phyloP scores from a whole-genome alignment of 2,113 vertebrate species.

The Panthera uncia region DNA sequence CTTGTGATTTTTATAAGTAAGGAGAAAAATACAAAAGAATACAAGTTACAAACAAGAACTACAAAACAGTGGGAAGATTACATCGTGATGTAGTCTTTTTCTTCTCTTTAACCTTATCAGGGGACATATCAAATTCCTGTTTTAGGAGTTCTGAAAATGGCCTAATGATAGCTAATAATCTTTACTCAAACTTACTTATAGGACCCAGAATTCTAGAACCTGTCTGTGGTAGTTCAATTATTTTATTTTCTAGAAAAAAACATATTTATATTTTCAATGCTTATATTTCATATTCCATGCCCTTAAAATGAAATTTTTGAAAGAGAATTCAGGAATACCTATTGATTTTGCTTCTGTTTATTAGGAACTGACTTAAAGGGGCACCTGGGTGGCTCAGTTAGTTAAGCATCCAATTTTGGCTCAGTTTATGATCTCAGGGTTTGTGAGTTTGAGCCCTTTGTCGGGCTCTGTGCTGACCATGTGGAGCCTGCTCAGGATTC shows the following conservation, averaged over 20 bases:
- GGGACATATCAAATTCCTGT: neutral
- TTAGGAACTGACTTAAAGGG: neutral
- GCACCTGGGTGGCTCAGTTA: too few species aligned
- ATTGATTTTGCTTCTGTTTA: neutral
- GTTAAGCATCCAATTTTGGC: too few species aligned
- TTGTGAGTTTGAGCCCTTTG: too few species aligned
- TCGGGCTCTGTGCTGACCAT: too few species aligned
- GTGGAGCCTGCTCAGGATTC: too few species aligned
- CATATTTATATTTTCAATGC: neutral
- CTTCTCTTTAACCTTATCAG: neutral
- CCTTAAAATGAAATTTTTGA: neutral
- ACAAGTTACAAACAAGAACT: neutral
- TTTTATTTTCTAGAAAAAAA: slow-evolving; percentile 20
- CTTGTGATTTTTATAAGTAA: neutral
- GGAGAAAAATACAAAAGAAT: neutral
- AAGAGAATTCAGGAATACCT: neutral
- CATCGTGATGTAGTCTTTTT: neutral
- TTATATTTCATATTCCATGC: neutral
- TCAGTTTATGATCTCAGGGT: too few species aligned
- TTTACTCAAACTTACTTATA: neutral
- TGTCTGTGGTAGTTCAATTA: neutral
- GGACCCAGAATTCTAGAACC: neutral
- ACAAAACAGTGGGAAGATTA: neutral
- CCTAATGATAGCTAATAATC: neutral
- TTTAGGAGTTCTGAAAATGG: neutral